Base-by-base conservation (phyloP, 2,888 invertebrate species). In the Belgica antarctica region DNA sequence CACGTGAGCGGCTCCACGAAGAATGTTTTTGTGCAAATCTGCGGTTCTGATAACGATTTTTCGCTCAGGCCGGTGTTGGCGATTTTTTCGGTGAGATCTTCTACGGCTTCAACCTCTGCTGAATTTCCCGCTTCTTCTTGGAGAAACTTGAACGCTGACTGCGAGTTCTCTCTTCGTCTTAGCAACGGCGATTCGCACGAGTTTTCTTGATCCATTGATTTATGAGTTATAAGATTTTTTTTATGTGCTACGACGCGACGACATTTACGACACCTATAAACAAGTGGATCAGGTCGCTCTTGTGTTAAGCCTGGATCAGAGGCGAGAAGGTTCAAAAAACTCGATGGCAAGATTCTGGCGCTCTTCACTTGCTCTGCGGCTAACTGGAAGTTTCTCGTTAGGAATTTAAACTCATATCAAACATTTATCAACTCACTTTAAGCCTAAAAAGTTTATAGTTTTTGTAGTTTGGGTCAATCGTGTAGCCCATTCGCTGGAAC, bases 1-100 rank as follows among this genome's bases (percentile, higher is more conserved):
- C 96, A 96, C 10, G 87, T 83, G 76, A 95, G 83, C 0, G 96
- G 96, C 81, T 95, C 95, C 72, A 94, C 84, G 81, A 95, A 96
- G 79, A 90, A 86, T 74, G 89, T 91, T 75, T 86, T 86, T 2
- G 83, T 84, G 77, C 94, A 95, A 65, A 80, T 76, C 70, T 82
- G 81, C 2, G 76, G 74, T 63, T 31, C 57, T 24, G 62, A 31
- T 1, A 72, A 22, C 7, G 72, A 63, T 36, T 70, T 71, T 47
- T 73, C 74, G 31, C 73, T 73, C 15, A 72, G 69, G 1, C 78
- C 78, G 0, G 74, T 74, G 47, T 77, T 74, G 1, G 77, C 75
- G 27, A 78, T 74, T 71, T 76, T 75, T 65, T 75, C 75, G 1
- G 78, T 74, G 70, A 78, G 75, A 22, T 78, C 79, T 7, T 78